Percentiles rank a stretch among this genome's conserved stretches.
Evolutionary conservation across 2,797 vertebrate genomes (phyloP).

Genomic region (Myotis findleyi): DNA sequence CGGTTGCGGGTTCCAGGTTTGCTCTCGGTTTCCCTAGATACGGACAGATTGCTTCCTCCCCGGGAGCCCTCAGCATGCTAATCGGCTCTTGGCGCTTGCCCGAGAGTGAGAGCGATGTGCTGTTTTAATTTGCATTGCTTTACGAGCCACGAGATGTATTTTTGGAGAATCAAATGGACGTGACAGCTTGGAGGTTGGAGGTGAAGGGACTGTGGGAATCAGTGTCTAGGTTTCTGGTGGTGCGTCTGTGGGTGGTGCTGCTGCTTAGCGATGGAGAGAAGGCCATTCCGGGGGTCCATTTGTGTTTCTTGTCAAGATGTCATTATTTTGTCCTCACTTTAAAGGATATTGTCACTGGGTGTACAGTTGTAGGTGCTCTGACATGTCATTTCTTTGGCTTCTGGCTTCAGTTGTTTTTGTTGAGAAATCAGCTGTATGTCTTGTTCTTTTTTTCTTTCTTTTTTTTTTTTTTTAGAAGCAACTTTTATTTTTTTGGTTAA

Average conservation of each 20-base stretch:
- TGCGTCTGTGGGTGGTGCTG: background rate
- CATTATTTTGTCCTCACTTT: background rate
- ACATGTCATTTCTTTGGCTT: background rate
- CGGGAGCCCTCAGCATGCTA: background rate
- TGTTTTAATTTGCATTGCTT: background rate
- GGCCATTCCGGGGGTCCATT: background rate
- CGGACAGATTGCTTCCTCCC: background rate
- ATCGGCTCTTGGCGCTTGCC: background rate
- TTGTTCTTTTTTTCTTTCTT: background rate
- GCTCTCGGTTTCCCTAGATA: background rate
- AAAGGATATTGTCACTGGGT: background rate
- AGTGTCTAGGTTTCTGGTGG: background rate
- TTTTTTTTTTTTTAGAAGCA: too few species aligned
- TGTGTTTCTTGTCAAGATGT: background rate
- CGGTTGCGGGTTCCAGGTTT: background rate
- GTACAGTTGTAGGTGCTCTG: background rate
- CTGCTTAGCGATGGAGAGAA: background rate
- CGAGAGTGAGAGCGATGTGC: background rate
- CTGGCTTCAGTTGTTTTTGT: background rate
- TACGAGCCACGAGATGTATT: background rate
- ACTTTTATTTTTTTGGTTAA: too few species aligned
- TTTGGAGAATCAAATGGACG: background rate
- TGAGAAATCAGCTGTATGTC: background rate
- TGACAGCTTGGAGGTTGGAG: background rate
- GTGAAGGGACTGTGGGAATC: background rate